Evolutionary conservation across 2,113 vertebrate species (phyloP), one percentile per base, ranked within the genome.

Genomic region (Bufo gargarizans): DNA sequence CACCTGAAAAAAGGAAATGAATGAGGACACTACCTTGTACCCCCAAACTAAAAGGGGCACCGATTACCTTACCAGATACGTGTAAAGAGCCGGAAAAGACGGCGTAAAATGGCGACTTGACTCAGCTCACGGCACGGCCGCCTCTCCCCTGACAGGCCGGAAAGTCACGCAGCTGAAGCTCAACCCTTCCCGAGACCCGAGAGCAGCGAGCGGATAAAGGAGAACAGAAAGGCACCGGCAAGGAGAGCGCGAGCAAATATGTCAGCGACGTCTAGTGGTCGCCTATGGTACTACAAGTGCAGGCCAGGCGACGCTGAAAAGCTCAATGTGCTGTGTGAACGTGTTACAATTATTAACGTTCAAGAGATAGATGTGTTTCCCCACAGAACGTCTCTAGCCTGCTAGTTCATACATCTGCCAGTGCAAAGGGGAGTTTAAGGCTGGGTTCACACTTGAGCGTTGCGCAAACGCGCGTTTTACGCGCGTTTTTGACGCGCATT

Each of bases 261-360:
- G 10, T 67, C 47, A 88, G 58, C 72, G 87, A 22, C 87, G 22
- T 79, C 80, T 83, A 8, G 33, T 65, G 86, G 79, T 69, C 80
- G 45, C 86, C 86, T 0, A 12, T 0, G 16, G 1, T 82, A 82
- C 61, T 9, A 65, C 80, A 65, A 0, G 3, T 20, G n/a, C 20
- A n/a, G 63, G 0, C 13, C 11, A 10, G 8, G 11, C 8, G 56
- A 7, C 8, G 56, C 13, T 3, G 56, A 58, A 3, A 12, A 58
- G 2, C 10, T 6, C 53, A 58, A 3, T 19, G 33, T 33, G 33
- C 33, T 33, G 33, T 33, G 33, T 33, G 33, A 33, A 33, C 33
- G 33, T 33, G 33, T 33, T 33, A 33, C 33, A 33, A n/a, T n/a
- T n/a, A n/a, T n/a, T n/a, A n/a, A n/a, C n/a, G n/a, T n/a, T n/a